phyloP scores from a whole-genome alignment of 2,113 vertebrate species.

The Lepisosteus osseus region DNA sequence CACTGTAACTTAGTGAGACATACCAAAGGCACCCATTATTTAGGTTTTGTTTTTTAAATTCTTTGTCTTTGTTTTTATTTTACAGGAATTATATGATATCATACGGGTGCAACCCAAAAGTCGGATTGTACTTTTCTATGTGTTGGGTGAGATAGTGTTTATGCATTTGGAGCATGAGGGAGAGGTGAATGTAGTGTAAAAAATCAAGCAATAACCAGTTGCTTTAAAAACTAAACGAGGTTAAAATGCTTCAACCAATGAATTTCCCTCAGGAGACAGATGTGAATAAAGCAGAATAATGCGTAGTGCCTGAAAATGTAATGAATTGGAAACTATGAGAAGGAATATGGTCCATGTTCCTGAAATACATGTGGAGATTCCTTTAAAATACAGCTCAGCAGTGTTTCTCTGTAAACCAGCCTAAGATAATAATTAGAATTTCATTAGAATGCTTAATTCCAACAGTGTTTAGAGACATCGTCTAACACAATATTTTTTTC shows the following conservation, averaged over 20 bases:
- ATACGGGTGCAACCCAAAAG: too few relatives aligned
- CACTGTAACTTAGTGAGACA: too few relatives aligned
- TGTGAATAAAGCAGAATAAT: constrained; percentile 39
- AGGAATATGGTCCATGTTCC: constrained; percentile 31
- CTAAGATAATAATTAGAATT: not conserved
- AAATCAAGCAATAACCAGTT: constrained; percentile 56
- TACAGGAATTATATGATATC: too few relatives aligned
- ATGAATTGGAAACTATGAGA: constrained; percentile 64
- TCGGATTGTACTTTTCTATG: not conserved
- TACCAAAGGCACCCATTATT: too few relatives aligned
- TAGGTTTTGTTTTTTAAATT: too few relatives aligned
- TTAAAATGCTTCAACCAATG: constrained; percentile 64
- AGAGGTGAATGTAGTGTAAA: constrained; percentile 22
- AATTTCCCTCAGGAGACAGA: constrained; percentile 59
- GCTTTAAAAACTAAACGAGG: constrained; percentile 65
- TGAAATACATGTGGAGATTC: constrained; percentile 47
- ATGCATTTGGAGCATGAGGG: not conserved
- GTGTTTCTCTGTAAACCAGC: not conserved
- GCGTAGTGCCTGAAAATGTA: constrained; percentile 54
- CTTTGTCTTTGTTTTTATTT: too few relatives aligned
- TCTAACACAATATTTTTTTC: too few relatives aligned
- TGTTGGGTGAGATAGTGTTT: not conserved
- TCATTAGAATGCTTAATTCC: too few relatives aligned
- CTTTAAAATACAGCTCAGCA: not conserved
- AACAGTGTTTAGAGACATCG: too few relatives aligned